Base-by-base conservation (phyloP, 2,797 vertebrate genomes). In the Spheniscus humboldti region DNA sequence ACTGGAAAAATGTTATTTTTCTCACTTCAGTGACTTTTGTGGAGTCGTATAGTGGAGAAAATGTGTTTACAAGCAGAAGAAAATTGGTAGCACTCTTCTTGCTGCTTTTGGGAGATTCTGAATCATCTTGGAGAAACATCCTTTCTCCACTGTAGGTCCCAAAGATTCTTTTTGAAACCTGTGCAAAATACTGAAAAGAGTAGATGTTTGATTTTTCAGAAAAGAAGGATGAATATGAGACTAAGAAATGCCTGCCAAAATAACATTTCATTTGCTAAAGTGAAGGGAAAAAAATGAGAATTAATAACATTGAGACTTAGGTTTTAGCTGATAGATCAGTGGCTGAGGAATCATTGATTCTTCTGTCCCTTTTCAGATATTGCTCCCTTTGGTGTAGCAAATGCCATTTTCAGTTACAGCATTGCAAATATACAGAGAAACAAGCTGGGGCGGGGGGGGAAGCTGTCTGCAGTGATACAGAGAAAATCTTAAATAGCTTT, bases 1-100 rank as follows among this genome's bases (percentile, higher is more conserved):
- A 98, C 98, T 98, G 98, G 98, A 98, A 98, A 79, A 98, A 98
- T 97, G 93, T 97, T 96, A 98, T 98, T 97, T 98, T 98, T 97
- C 98, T 76, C 98, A 98, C 97, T 98, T 99, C 97, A 98, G 98
- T 98, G 98, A 97, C 97, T 98, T 98, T 96, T 96, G 97, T 96
- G 97, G 97, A 97, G 92, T 92, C 96, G 85, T 91, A 83, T 96
- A 94, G 96, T 88, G 79, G 97, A 97, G 96, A 74, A 97, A 97
- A 98, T 96, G 85, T 93, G 92, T 97, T 96, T 92, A 81, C 50
- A 88, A 92, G 85, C 79, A 92, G 66, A 84, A 94, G 64, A 95
- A 88, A 86, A 73, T 33, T 20, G n/a, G 50, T 86, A 85, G 27
- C 50, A 4, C 16, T 53, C 41, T 37, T 69, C 53, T 53, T 88